Evolutionary conservation across 30 jellyfish, hydroid and myxozoan species (phyloP).

Genomic region (Cassiopea xamachana): DNA sequence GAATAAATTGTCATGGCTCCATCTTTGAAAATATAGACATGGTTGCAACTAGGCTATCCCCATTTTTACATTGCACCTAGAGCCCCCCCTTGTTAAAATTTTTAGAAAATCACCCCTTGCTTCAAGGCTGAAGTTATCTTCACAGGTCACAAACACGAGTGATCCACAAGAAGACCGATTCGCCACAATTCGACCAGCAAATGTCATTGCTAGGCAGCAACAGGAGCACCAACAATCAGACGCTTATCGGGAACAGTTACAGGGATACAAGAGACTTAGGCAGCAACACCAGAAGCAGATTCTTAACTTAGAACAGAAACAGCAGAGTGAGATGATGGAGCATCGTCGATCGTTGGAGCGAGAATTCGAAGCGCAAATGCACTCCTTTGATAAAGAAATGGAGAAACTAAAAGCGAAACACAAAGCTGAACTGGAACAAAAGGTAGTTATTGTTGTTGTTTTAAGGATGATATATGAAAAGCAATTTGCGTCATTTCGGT

Average conservation of each 20-base stretch:
- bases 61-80: too few relatives aligned
- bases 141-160: constrained; percentile 54
- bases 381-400: constrained; percentile 96
- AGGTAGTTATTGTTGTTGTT: constrained; percentile 39
- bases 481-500: too few relatives aligned
- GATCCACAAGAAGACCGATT: constrained; percentile 84
- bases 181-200: constrained; percentile 99
- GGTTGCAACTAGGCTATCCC: too few relatives aligned
- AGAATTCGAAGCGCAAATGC: constrained; percentile 99
- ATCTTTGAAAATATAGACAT: too few relatives aligned
- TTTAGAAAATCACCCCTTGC: background rate
- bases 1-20: too few relatives aligned
- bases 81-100: too few relatives aligned
- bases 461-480: too few relatives aligned
- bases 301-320: constrained; percentile 83
- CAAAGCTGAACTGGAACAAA: constrained; percentile 87
- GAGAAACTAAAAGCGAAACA: constrained; percentile 89
- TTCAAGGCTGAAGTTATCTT: background rate
- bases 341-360: constrained; percentile 90
- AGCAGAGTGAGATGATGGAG: constrained; percentile 94
- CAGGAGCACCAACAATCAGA: constrained; percentile 97
- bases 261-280: constrained; percentile 95
- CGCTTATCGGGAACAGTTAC: constrained; percentile 98
- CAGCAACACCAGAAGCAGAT: constrained; percentile 98
- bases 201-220: constrained; percentile 96